These are phyloP conservation scores for Xenus cinereus DNA, from an alignment of 2,113 vertebrate species.

Conservation along the genomic window DNA sequence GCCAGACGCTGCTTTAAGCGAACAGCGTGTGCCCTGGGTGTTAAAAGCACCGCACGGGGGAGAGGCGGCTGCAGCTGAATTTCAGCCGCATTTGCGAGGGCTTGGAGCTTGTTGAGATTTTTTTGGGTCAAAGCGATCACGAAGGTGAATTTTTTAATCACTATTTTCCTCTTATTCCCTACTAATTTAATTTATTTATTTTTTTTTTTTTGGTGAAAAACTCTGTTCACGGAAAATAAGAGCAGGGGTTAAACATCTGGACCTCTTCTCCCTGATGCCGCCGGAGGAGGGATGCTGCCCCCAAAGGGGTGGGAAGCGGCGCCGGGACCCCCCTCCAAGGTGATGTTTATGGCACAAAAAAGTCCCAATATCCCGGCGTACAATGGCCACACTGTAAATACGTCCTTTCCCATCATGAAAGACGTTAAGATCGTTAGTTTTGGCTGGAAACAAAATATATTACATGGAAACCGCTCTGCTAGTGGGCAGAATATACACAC, in stretches of 20 bases:
- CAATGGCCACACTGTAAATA: neutral
- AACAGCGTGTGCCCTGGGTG: neutral
- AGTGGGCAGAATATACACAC: neutral
- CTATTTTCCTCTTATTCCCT: neutral
- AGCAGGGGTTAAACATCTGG: neutral
- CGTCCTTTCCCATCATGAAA: neutral
- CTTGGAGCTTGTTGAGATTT: neutral
- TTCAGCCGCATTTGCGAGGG: neutral
- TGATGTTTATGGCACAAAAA: neutral
- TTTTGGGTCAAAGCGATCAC: neutral
- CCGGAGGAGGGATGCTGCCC: neutral
- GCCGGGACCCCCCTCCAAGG: neutral
- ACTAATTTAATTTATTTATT: neutral
- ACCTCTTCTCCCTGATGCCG: neutral
- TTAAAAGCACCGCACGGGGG: neutral
- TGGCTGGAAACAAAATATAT: conserved; percentile 8
- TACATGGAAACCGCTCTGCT: neutral
- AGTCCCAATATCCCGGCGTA: neutral
- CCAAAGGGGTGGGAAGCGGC: neutral
- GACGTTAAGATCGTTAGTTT: neutral
- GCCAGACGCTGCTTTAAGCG: neutral
- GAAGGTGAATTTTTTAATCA: neutral
- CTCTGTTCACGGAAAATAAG: neutral
- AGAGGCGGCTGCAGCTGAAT: neutral
- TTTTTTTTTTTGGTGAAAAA: neutral